These are phyloP conservation scores for Heliconius ismenius DNA, from an alignment of 2,888 invertebrate genomes.

Conservation along the genomic window DNA sequence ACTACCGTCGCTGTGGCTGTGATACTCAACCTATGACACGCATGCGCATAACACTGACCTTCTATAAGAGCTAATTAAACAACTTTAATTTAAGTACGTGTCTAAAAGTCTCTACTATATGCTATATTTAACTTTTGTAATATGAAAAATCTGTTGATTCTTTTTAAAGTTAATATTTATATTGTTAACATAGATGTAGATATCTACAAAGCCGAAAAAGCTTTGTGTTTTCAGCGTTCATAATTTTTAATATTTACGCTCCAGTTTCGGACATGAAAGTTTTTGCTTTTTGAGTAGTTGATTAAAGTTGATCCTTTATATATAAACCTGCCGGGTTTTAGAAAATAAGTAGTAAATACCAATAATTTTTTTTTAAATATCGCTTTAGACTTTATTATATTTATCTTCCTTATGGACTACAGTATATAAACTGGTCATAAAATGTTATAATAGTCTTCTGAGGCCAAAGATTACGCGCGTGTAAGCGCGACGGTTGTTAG, in stretches of 20 bases:
- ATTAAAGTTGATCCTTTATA: constrained; percentile 11
- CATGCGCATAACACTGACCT: constrained; percentile 60
- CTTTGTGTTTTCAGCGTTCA: constrained; percentile 10
- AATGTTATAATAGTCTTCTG: too few relatives aligned
- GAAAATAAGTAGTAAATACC: too few relatives aligned
- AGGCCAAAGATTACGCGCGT: too few relatives aligned
- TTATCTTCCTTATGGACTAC: too few relatives aligned
- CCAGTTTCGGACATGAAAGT: constrained; percentile 5
- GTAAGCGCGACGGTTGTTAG: too few relatives aligned
- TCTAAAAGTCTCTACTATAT: constrained; percentile 4
- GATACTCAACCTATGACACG: constrained; percentile 61
- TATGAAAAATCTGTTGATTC: neutral
- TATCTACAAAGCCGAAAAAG: constrained; percentile 12
- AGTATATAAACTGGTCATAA: too few relatives aligned
- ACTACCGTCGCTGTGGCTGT: constrained; percentile 54
- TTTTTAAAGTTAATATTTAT: neutral
- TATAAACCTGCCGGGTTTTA: neutral
- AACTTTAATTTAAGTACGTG: constrained; percentile 43
- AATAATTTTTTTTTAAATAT: too few relatives aligned
- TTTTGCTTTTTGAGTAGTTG: constrained; percentile 13
- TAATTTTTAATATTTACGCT: constrained; percentile 19
- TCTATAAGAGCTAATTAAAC: constrained; percentile 47
- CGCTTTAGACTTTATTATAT: too few relatives aligned
- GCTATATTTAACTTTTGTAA: neutral
- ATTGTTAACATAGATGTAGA: neutral